These are phyloP conservation scores for Lepidotrigona ventralis DNA, from an alignment of 1,140 invertebrate genomes.

Conservation along the genomic window DNA sequence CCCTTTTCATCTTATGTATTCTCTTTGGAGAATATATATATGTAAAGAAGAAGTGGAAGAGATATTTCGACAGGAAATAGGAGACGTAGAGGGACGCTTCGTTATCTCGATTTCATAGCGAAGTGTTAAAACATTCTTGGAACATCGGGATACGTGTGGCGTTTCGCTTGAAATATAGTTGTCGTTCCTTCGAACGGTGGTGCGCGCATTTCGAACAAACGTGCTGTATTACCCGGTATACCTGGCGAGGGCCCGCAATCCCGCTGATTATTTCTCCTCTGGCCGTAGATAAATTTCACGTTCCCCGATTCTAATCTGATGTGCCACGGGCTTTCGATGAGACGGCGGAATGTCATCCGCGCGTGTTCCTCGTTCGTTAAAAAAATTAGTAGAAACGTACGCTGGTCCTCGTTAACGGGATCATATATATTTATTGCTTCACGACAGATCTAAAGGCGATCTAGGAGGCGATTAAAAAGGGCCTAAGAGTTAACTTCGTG, in stretches of 20 bases:
- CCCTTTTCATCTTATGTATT: too few relatives aligned
- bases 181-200: constrained; percentile 17
- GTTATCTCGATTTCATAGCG: constrained; percentile 38
- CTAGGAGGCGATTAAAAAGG: constrained; percentile 15
- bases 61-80: background rate
- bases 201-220: constrained; percentile 32
- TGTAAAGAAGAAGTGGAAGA: background rate
- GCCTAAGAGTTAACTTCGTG: constrained; percentile 33
- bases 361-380: constrained; percentile 62
- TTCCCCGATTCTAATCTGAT: constrained; percentile 78
- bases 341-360: constrained; percentile 67
- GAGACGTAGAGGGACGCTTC: background rate
- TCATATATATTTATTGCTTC: constrained; percentile 14
- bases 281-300: constrained; percentile 75
- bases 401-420: constrained; percentile 46
- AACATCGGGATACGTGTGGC: background rate
- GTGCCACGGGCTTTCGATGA: constrained; percentile 65
- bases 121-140: constrained; percentile 45
- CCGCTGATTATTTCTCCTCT: constrained; percentile 75
- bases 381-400: constrained; percentile 60
- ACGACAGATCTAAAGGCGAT: constrained; percentile 64
- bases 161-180: constrained; percentile 43
- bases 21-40: too few relatives aligned
- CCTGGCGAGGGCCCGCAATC: constrained; percentile 63
- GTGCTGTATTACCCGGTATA: constrained; percentile 64